Conservation (phyloP, 2,888 invertebrate species). For the Ectemnius lituratus region DNA sequence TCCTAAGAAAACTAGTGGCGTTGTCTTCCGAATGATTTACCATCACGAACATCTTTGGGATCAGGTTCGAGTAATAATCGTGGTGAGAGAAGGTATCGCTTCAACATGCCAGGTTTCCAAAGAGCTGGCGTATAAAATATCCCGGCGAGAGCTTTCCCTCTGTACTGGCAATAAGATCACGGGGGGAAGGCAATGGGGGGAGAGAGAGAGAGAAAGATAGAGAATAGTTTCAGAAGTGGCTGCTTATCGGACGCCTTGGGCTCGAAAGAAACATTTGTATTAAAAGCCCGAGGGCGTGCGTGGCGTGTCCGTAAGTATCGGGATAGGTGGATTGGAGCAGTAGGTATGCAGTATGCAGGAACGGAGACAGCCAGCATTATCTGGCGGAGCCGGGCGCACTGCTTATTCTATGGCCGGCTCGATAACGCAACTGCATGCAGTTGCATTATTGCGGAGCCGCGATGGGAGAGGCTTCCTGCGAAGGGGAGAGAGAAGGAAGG, state of each 20-base stretch:
- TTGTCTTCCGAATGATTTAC: constrained; percentile 1
- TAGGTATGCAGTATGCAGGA: no score
- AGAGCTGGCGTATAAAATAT: not conserved
- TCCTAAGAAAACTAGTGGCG: no score
- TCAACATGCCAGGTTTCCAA: not conserved
- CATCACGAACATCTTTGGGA: not conserved
- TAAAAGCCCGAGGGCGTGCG: constrained; percentile 3
- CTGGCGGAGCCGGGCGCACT: constrained; percentile 10
- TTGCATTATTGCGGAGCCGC: constrained; percentile 63
- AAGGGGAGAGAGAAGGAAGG: constrained; percentile 20
- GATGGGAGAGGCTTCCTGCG: constrained; percentile 46
- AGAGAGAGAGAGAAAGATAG: no score
- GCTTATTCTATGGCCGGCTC: constrained; percentile 41
- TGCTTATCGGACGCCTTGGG: constrained; percentile 3
- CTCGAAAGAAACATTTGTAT: constrained; percentile 7
- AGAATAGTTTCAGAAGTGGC: not conserved
- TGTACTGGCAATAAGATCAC: not conserved
- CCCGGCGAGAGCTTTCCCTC: not conserved
- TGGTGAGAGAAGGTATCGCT: not conserved
- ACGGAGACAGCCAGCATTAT: not conserved
- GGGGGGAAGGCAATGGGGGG: not conserved
- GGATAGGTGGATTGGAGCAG: no score
- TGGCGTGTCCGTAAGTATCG: no score
- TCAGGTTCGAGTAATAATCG: not conserved
- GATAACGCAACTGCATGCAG: constrained; percentile 62